Conservation (phyloP, 2,113 vertebrate genomes). For the Pundamilia nyererei region DNA sequence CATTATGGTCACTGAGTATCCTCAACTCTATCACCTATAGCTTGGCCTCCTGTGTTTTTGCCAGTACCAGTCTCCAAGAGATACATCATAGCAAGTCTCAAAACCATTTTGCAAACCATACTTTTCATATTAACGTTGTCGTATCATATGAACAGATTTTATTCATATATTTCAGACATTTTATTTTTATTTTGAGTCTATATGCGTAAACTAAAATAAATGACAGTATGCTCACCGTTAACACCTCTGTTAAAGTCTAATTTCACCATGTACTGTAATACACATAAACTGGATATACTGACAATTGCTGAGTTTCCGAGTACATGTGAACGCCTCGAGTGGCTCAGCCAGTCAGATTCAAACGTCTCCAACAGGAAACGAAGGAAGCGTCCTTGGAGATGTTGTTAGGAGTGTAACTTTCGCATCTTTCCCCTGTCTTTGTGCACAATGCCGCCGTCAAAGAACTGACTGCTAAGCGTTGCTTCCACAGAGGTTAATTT, state of each 20-base stretch:
- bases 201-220: background rate
- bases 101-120: background rate
- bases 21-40: background rate
- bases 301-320: background rate
- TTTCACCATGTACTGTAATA: background rate
- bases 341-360: slow-evolving; percentile 15
- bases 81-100: background rate
- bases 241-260: background rate
- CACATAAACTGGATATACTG: background rate
- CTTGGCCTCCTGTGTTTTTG: background rate
- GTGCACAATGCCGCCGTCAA: background rate
- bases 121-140: background rate
- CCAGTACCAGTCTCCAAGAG: background rate
- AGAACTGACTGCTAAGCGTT: background rate
- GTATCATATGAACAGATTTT: background rate
- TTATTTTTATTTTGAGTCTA: background rate
- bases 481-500: background rate
- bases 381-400: slow-evolving; percentile 55
- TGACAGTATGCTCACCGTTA: background rate
- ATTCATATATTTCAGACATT: background rate
- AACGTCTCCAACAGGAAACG: slow-evolving; percentile 32
- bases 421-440: background rate
- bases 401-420: background rate
- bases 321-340: background rate
- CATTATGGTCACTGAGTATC: background rate